phyloP scores from a whole-genome alignment of 2,888 invertebrate species.

The Tholera decimalis region DNA sequence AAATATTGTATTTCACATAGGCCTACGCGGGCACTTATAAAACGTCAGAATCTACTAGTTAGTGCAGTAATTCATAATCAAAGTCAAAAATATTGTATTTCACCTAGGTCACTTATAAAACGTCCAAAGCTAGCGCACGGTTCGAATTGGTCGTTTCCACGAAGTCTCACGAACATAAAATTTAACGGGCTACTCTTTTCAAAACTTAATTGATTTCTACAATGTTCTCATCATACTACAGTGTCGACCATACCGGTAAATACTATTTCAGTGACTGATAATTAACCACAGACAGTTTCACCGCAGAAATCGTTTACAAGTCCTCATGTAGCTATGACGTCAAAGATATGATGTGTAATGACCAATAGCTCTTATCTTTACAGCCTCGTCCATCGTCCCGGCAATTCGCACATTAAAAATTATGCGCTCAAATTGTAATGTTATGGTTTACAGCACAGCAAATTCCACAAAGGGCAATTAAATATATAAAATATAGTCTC shows the following conservation, averaged over 20 bases:
- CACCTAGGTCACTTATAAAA: too few species aligned
- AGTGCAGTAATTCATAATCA: too few species aligned
- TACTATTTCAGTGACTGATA: conserved; percentile 1
- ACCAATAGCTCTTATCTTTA: conserved; percentile 2
- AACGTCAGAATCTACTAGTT: too few species aligned
- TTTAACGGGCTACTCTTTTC: too few species aligned
- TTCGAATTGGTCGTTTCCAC: too few species aligned
- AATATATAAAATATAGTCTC: conserved; percentile 50
- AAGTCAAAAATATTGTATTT: too few species aligned
- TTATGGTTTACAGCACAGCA: conserved; percentile 42
- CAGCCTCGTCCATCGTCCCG: conserved; percentile 16
- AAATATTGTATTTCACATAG: too few species aligned
- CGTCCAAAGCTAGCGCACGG: too few species aligned
- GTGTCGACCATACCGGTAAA: not conserved
- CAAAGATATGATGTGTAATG: not conserved
- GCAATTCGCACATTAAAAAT: conserved; percentile 43
- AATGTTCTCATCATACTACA: too few species aligned
- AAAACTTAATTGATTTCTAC: too few species aligned
- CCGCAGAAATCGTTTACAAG: not conserved
- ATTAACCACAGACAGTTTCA: not conserved
- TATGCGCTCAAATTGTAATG: conserved; percentile 59
- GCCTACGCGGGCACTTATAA: too few species aligned
- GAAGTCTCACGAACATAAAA: too few species aligned
- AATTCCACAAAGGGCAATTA: conserved; percentile 53
- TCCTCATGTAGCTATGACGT: not conserved